These are phyloP conservation scores for Cladorhizidae sp. DNA, from an alignment of 37 sponge, comb jelly and placozoan genomes.

Conservation along the genomic window DNA sequence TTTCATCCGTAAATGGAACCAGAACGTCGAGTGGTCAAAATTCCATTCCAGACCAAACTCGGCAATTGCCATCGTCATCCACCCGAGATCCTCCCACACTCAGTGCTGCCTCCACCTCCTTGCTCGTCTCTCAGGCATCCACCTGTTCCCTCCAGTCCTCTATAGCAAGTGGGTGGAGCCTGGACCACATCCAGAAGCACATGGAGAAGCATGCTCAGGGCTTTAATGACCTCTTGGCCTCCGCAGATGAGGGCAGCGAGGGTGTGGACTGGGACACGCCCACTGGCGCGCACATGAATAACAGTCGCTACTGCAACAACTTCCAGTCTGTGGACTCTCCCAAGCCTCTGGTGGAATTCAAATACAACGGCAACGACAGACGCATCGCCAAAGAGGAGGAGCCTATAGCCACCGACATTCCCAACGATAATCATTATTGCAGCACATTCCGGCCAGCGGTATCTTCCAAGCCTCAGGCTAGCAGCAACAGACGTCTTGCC, in stretches of 20 bases:
- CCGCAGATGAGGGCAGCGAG: neutral
- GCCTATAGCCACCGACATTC: too few species aligned
- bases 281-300: neutral
- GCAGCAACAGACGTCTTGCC: too few species aligned
- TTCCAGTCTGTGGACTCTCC: neutral
- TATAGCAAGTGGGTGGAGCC: neutral
- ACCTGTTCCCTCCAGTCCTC: neutral
- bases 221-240: neutral
- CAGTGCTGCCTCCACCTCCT: neutral
- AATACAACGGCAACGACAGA: too few species aligned
- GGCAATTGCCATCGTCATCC: too few species aligned
- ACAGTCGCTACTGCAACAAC: neutral
- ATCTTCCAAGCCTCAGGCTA: neutral
- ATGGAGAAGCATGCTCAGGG: neutral
- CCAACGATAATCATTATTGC: too few species aligned
- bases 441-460: neutral
- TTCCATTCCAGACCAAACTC: too few species aligned
- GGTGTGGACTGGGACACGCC: neutral
- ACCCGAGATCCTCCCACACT: neutral
- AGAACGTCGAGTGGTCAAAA: too few species aligned
- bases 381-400: too few species aligned
- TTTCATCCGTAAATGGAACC: too few species aligned
- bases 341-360: too few species aligned
- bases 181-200: neutral
- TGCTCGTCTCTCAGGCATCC: neutral